Conservation (phyloP, 2,113 vertebrate species). For the Scolopax mira region DNA sequence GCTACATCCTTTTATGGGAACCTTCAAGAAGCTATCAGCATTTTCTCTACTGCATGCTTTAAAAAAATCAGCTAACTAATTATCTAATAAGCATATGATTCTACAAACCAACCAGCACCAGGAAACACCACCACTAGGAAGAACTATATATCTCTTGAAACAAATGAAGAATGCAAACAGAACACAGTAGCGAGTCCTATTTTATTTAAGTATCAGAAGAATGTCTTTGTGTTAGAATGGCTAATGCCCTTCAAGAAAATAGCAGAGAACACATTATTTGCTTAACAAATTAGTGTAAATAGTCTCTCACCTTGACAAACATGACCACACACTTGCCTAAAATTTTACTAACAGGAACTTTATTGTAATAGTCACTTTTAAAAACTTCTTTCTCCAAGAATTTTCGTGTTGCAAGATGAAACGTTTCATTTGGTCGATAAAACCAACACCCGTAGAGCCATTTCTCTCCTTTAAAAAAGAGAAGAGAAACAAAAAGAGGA, state of each 20-base stretch:
- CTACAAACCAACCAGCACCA: not conserved
- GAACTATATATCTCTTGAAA: not conserved
- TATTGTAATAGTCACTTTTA: conserved; percentile 99
- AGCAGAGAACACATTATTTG: not conserved
- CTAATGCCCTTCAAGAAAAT: not conserved
- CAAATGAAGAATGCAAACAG: not conserved
- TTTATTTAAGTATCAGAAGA: not conserved
- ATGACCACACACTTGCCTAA: conserved; percentile 98
- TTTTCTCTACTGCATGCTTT: not conserved
- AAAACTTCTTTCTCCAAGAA: conserved; percentile 99
- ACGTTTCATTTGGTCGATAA: conserved; percentile 97
- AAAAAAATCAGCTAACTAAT: not conserved
- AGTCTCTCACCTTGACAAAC: conserved; percentile 94
- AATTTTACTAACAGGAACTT: conserved; percentile 96
- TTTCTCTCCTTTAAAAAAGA: conserved; percentile 86
- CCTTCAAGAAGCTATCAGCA: not conserved
- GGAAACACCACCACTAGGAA: not conserved
- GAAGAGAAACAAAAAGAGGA: not conserved
- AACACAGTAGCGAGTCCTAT: not conserved
- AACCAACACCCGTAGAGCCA: conserved; percentile 99
- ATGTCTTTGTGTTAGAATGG: not conserved
- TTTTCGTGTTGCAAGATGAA: conserved; percentile 96
- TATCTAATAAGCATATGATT: not conserved
- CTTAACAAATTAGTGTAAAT: not conserved
- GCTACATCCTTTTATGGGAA: not conserved